phyloP scores from a whole-genome alignment of 2,113 vertebrate species.

The Microcebus tavaratra region DNA sequence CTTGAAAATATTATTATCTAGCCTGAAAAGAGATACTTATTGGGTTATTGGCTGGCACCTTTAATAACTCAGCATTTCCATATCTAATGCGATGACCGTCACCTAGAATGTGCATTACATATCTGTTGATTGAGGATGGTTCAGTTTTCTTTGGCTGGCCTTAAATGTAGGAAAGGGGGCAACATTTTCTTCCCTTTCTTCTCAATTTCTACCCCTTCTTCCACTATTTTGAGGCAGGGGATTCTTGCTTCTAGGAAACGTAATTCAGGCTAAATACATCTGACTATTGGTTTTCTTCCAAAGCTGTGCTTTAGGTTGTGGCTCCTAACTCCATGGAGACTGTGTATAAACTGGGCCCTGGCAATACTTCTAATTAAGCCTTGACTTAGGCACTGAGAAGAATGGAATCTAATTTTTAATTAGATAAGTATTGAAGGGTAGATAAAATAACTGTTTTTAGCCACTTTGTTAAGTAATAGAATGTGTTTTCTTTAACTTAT shows the following conservation, averaged over 20 bases:
- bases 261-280: neutral
- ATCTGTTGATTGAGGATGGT: neutral
- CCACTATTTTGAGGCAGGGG: neutral
- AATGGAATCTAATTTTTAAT: neutral
- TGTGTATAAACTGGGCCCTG: neutral
- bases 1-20: neutral
- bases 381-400: neutral
- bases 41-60: neutral
- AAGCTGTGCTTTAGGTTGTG: neutral
- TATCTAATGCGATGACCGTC: rapidly evolving
- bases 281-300: neutral
- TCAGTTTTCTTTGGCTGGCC: neutral
- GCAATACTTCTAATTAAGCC: neutral
- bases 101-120: neutral
- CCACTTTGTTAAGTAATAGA: neutral
- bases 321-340: neutral
- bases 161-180: neutral
- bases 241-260: neutral
- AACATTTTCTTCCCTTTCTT: neutral
- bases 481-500: neutral
- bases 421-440: slow-evolving; percentile 34
- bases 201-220: neutral
- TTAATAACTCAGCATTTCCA: neutral
- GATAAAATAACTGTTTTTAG: neutral
- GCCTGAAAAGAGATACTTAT: neutral